A percentile compares a stretch with the other conserved stretches of the same genome.
phyloP scores from a whole-genome alignment of 2,797 vertebrate species.

The Tokudaia tokunoshimensis region DNA sequence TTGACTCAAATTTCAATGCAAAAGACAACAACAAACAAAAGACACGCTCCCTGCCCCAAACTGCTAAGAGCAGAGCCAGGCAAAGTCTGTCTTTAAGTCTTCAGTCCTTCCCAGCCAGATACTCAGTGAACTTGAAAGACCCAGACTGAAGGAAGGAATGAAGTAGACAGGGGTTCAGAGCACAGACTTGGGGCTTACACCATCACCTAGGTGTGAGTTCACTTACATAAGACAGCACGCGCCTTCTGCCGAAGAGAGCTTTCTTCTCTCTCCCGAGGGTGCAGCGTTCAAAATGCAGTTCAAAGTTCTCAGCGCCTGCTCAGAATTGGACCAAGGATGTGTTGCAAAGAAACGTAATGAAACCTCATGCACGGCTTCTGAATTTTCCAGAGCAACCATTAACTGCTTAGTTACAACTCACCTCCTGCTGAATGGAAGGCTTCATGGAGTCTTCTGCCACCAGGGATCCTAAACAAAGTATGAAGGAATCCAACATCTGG shows the following conservation, averaged over 20 bases:
- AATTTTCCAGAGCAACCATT: background rate
- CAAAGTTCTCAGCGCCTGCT: constrained; percentile 90
- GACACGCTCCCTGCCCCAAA: background rate
- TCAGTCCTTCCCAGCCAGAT: background rate
- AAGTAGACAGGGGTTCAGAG: background rate
- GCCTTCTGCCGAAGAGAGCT: constrained; percentile 87
- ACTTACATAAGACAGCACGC: constrained; percentile 88
- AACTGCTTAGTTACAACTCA: constrained; percentile 76
- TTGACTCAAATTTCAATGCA: background rate
- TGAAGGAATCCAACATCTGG: constrained; percentile 89
- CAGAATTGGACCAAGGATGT: background rate
- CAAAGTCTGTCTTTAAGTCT: background rate
- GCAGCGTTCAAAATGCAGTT: constrained; percentile 89
- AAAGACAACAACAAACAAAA: background rate
- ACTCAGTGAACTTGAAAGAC: background rate
- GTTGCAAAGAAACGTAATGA: background rate
- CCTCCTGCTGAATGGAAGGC: constrained; percentile 88
- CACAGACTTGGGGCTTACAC: background rate
- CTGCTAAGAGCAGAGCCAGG: background rate
- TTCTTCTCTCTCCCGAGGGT: constrained; percentile 87
- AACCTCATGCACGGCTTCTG: rapidly evolving
- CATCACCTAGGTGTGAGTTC: background rate
- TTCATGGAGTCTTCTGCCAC: constrained; percentile 85
- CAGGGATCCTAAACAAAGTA: constrained; percentile 89
- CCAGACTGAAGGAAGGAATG: background rate